These are phyloP conservation scores for Acrocyrtus sp. DNA, from an alignment of 2,888 invertebrate genomes.

Conservation along the genomic window DNA sequence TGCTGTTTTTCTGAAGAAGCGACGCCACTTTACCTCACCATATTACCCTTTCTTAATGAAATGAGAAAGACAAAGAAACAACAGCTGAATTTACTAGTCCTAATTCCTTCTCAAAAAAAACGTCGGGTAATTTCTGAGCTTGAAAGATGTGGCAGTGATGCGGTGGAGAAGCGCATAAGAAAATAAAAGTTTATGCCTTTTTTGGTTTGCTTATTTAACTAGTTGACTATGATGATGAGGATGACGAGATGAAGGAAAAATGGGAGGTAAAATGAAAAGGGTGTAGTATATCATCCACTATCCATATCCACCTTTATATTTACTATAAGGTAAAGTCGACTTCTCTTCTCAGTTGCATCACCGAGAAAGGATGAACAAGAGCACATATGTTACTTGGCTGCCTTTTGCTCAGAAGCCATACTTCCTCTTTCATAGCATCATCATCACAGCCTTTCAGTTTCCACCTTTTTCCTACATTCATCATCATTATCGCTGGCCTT, in stretches of 20 bases:
- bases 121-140: slow-evolving; percentile 19
- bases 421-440: slow-evolving; percentile 18
- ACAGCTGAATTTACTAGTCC: slow-evolving; percentile 40
- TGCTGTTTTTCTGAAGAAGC: slow-evolving; percentile 7
- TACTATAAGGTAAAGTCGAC: background rate
- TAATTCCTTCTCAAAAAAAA: too few species aligned
- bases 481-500: slow-evolving; percentile 1
- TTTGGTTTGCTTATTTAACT: slow-evolving; percentile 42
- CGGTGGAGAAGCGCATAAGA: too few species aligned
- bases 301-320: background rate
- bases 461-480: slow-evolving; percentile 39
- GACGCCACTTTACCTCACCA: background rate
- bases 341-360: slow-evolving; percentile 15
- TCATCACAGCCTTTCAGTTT: slow-evolving; percentile 10
- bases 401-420: background rate
- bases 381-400: slow-evolving; percentile 29
- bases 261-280: slow-evolving; percentile 4
- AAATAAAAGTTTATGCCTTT: slow-evolving; percentile 39
- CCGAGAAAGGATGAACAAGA: slow-evolving; percentile 40
- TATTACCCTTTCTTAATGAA: background rate
- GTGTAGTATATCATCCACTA: background rate
- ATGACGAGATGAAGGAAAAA: slow-evolving; percentile 31
- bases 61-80: slow-evolving; percentile 39
- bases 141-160: too few species aligned
- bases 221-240: slow-evolving; percentile 32